A percentile compares a stretch with the other conserved stretches of the same genome.
Evolutionary conservation across 2,113 vertebrate species (phyloP).

Genomic region (Calyptommatus sinebrachiatus): DNA sequence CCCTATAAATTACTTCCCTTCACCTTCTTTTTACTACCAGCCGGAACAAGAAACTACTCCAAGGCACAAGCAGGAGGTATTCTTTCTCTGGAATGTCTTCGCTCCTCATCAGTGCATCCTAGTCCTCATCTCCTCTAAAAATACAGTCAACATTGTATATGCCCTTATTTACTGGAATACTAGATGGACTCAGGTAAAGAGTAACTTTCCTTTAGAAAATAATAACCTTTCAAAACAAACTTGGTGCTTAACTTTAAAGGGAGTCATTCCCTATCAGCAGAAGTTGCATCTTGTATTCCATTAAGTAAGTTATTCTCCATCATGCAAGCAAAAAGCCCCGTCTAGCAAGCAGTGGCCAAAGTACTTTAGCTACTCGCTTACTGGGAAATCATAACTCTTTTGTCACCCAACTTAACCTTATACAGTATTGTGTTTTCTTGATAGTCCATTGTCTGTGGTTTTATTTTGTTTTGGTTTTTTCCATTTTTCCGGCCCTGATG

Average conservation of each 20-base stretch:
- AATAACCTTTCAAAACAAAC: slow-evolving; percentile 16
- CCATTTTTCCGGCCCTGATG: neutral
- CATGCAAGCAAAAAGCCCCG: slow-evolving; percentile 47
- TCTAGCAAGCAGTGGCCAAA: slow-evolving; percentile 29
- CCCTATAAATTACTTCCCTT: slow-evolving; percentile 76
- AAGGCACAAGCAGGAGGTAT: slow-evolving; percentile 97
- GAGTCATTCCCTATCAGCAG: neutral
- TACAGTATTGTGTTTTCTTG: slow-evolving; percentile 33
- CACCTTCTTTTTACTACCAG: slow-evolving; percentile 78
- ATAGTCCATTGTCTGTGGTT: slow-evolving; percentile 43
- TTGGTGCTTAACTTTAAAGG: slow-evolving; percentile 22
- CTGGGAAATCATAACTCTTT: slow-evolving; percentile 50
- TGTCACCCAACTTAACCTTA: slow-evolving; percentile 12
- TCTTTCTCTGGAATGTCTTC: slow-evolving; percentile 65
- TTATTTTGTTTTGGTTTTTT: too few species aligned
- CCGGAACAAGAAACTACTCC: slow-evolving; percentile 92
- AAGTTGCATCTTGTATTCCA: slow-evolving; percentile 54
- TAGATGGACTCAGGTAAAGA: slow-evolving; percentile 45
- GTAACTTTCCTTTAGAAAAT: neutral
- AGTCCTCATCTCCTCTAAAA: slow-evolving; percentile 46
- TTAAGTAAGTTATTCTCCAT: slow-evolving; percentile 45
- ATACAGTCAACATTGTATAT: slow-evolving; percentile 43
- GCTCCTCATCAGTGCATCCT: slow-evolving; percentile 50
- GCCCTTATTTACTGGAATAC: slow-evolving; percentile 62
- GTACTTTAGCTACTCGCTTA: slow-evolving; percentile 6